phyloP scores from a whole-genome alignment of 2,113 vertebrate species.

The Indicator indicator region DNA sequence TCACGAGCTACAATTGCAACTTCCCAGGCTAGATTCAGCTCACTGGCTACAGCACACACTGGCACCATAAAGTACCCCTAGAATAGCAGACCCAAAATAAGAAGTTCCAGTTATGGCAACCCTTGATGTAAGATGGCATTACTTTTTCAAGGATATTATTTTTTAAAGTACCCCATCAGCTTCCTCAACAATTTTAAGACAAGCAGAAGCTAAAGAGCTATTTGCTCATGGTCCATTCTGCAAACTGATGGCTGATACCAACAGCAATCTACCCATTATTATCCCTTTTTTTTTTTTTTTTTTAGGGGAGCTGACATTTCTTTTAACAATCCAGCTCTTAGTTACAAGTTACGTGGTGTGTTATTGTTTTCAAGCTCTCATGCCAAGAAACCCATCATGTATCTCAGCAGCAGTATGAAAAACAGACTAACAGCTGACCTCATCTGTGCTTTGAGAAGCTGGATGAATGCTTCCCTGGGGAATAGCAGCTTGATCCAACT shows the following conservation, averaged over 20 bases:
- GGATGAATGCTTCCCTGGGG: slow-evolving; percentile 43
- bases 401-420: slow-evolving; percentile 36
- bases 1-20: not conserved
- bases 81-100: not conserved
- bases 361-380: slow-evolving; percentile 31
- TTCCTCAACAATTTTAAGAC: not conserved
- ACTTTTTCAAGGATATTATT: not conserved
- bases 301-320: not conserved
- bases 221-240: not conserved
- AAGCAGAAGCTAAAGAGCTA: not conserved
- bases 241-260: not conserved
- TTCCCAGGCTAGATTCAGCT: not conserved
- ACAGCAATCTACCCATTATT: not conserved
- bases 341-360: not conserved
- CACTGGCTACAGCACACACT: not conserved
- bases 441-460: not conserved
- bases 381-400: slow-evolving; percentile 43
- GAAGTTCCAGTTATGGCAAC: not conserved
- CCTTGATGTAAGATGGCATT: not conserved
- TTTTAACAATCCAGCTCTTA: slow-evolving; percentile 14
- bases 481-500: slow-evolving; percentile 30
- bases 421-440: slow-evolving; percentile 65
- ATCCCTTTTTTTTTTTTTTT: not conserved
- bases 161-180: not conserved
- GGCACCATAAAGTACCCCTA: not conserved